phyloP scores from a whole-genome alignment of 2,888 invertebrate genomes.

The Latrodectus hesperus region DNA sequence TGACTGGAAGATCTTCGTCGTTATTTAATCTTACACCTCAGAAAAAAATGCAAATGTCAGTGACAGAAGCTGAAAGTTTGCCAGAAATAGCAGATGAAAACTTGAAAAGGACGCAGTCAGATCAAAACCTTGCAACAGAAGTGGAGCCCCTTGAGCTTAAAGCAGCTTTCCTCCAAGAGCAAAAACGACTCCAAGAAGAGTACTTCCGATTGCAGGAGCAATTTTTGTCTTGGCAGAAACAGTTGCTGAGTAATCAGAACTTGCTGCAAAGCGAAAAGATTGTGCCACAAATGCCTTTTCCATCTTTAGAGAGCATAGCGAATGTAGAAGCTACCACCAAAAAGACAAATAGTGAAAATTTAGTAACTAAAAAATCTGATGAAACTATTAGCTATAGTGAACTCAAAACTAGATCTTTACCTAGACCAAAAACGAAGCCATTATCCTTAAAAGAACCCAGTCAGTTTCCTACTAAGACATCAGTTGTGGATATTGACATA shows the following conservation, averaged over 20 bases:
- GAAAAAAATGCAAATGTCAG: slow-evolving; percentile 21
- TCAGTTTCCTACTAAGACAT: slow-evolving; percentile 32
- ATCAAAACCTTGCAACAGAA: slow-evolving; percentile 58
- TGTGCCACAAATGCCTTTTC: slow-evolving; percentile 66
- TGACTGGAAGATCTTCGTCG: slow-evolving; percentile 59
- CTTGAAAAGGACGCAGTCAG: slow-evolving; percentile 62
- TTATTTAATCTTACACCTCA: slow-evolving; percentile 59
- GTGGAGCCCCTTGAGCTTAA: slow-evolving; percentile 39
- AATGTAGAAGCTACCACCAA: slow-evolving; percentile 33
- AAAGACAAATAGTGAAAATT: slow-evolving; percentile 25
- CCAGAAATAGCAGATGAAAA: slow-evolving; percentile 15
- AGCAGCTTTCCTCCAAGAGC: slow-evolving; percentile 56
- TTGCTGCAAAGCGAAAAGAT: slow-evolving; percentile 66
- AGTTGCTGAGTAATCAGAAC: slow-evolving; percentile 60
- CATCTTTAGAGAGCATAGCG: slow-evolving; percentile 46
- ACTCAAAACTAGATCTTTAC: slow-evolving; percentile 62
- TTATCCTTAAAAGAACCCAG: slow-evolving; percentile 43
- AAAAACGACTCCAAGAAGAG: slow-evolving; percentile 61
- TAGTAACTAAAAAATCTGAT: slow-evolving; percentile 12
- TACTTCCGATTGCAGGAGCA: slow-evolving; percentile 57
- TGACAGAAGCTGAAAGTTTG: slow-evolving; percentile 3
- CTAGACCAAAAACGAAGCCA: slow-evolving; percentile 59
- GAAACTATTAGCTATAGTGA: slow-evolving; percentile 33
- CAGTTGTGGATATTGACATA: slow-evolving; percentile 62
- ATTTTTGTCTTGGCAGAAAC: slow-evolving; percentile 67